Evolutionary conservation across 2,113 vertebrate genomes (phyloP), one percentile per base, ranked within the genome.

Genomic region (Grus americana): DNA sequence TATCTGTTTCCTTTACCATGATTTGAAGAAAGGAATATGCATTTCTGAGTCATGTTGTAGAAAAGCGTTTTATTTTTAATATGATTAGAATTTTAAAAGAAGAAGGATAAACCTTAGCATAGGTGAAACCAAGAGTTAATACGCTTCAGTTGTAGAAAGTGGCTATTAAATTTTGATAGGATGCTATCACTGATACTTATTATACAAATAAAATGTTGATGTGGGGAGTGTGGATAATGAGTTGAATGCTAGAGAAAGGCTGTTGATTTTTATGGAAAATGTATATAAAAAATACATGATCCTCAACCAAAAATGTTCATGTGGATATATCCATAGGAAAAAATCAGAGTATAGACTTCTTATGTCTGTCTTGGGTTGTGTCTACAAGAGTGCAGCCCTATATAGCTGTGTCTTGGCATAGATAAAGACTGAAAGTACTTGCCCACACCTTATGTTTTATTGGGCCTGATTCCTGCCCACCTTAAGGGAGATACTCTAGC

Each of bases 41-140:
- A 81, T 92, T 84, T 91, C 80, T 93, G 95, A 93, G 65, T 97
- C 95, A 95, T 58, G 36, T 65, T 65, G 58, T 81, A 59, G 66
- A 89, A 92, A 68, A 66, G 42, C 87, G 76, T 87, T 95, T 94
- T 93, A 93, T 95, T 95, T 96, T 96, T 94, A 92, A 90, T 96
- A 82, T 85, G 49, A 92, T 94, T 93, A 93, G 61, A 92, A 95
- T 94, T 96, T 86, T 90, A 86, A 90, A 95, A 95, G 85, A 88
- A 86, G 57, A 92, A 91, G 76, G 80, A 85, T 87, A 94, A 88
- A 85, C 70, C 46, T 72, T 79, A 67, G 59, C 50, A 66, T 63
- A 73, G 78, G 72, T 93, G 92, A 96, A 93, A 84, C 68, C 34
- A 86, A 90, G 83, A 93, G 89, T 95, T 95, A 95, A 95, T 86